Percentiles rank a stretch among this genome's conserved stretches.
These are phyloP conservation scores for Troilus luridus DNA, from an alignment of 2,888 invertebrate species.

Conservation along the genomic window DNA sequence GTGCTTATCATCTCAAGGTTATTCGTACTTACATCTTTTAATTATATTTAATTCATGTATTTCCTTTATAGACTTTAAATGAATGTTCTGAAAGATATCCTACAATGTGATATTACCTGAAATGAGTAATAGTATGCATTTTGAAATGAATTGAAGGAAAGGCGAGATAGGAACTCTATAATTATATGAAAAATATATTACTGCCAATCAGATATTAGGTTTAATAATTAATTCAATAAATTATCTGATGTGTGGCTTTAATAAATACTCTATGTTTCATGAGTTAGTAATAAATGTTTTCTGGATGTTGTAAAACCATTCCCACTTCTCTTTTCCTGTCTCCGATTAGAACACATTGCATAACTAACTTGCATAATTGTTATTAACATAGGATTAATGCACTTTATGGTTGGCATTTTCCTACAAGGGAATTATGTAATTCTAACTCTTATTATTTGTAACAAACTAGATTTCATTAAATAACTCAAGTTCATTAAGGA, in stretches of 20 bases:
- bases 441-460: slow-evolving; percentile 15
- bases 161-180: neutral
- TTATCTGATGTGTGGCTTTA: slow-evolving; percentile 8
- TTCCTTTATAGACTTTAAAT: neutral
- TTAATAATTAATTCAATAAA: neutral
- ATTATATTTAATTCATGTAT: neutral
- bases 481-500: neutral
- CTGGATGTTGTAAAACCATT: neutral
- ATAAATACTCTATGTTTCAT: slow-evolving; percentile 2
- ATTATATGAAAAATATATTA: neutral
- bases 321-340: slow-evolving; percentile 30
- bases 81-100: neutral
- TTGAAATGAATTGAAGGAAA: neutral
- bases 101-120: neutral
- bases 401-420: neutral
- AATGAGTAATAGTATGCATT: neutral
- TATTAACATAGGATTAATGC: neutral
- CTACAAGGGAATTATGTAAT: neutral
- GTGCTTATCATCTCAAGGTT: neutral
- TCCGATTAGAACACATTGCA: neutral
- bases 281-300: slow-evolving; percentile 17
- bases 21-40: neutral
- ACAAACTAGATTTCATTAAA: neutral
- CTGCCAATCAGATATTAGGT: neutral
- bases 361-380: neutral